Evolutionary conservation across 2,113 vertebrate species (phyloP), one percentile per base, ranked within the genome.

Genomic region (Peromyscus californicus): DNA sequence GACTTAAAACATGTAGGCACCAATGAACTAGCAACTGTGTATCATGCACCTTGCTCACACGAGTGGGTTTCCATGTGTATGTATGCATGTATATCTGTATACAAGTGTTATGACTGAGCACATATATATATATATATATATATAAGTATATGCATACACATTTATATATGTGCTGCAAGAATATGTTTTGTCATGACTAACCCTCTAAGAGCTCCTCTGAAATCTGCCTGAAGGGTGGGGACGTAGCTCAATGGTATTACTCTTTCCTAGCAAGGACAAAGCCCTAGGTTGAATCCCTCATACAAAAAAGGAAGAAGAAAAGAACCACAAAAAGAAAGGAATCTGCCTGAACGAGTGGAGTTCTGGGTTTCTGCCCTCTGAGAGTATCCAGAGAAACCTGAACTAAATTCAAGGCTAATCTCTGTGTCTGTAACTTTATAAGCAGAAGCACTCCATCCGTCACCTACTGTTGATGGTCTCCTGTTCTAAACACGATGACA

Each of bases 11-110:
- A 31, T 1, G 5, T 1, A 19, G 26, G 26, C 10, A 76, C 21
- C 42, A 45, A 87, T 19, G 12, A 59, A 75, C 67, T 19, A 48
- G 45, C 70, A 39, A 48, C 29, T 31, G 88, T 45, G 8, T 11
- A 16, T 2, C 3, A 7, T 85, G 22, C 8, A 78, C 51, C 12
- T 1, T 26, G 29, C 16, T 0, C 0, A 33, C 3, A 1, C 17
- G 5, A 69, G 54, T 1, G 48, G 6, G 26, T 74, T 15, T 91
- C 29, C 0, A 3, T 0, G 1, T 51, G 31, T 26, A 4, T 29
- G n/a, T 21, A 88, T 61, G 13, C 16, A 39, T 7, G 70, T 22
- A 17, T 39, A 24, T 17, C 17, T 69, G 31, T 22, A 29, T 5
- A 54, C 29, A 19, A 4, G 1, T 3, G 29, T 29, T 29, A 65